These are phyloP conservation scores for Archips xylosteana DNA, from an alignment of 2,888 invertebrate genomes.

Conservation along the genomic window DNA sequence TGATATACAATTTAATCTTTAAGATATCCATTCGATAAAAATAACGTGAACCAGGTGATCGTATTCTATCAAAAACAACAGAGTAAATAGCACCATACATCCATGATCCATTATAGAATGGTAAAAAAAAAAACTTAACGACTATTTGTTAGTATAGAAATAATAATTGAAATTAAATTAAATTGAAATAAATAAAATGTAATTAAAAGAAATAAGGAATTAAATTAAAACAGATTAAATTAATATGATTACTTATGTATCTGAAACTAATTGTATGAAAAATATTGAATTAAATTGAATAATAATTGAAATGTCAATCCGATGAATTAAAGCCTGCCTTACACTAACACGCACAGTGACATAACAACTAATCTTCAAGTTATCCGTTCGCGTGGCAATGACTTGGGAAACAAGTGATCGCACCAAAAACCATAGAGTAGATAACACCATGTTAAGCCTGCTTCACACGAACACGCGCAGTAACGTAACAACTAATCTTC, in stretches of 20 bases:
- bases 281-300: too few relatives aligned
- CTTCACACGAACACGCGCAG: background rate
- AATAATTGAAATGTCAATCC: too few relatives aligned
- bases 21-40: constrained; percentile 33
- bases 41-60: constrained; percentile 40
- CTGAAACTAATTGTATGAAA: too few relatives aligned
- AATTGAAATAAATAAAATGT: too few relatives aligned
- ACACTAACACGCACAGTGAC: constrained; percentile 7
- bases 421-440: constrained; percentile 2
- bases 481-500: constrained; percentile 36
- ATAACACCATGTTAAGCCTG: background rate
- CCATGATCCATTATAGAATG: too few relatives aligned
- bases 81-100: too few relatives aligned
- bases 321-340: too few relatives aligned
- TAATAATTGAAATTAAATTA: too few relatives aligned
- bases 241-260: too few relatives aligned
- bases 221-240: background rate
- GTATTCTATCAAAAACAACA: constrained; percentile 6
- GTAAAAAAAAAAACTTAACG: too few relatives aligned
- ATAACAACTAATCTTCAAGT: constrained; percentile 27
- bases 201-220: too few relatives aligned
- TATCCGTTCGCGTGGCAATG: constrained; percentile 37
- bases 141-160: too few relatives aligned
- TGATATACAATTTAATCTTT: constrained; percentile 33
- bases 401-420: constrained; percentile 39